A percentile compares a stretch with the other conserved stretches of the same genome.
These are phyloP conservation scores for crab-eating macaque (Macaca fascicularis) DNA, from an alignment of 2,113 vertebrate genomes.

Conservation along the genomic window T2T-MFA8v1.1 NC_088385.1:111439001-111439500, in stretches of 20 bases:
- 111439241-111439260: neutral
- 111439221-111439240: neutral
- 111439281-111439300: neutral
- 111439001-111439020: neutral
- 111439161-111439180: accelerated
- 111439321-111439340: neutral
- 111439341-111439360: neutral
- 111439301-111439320: neutral
- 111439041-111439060: neutral
- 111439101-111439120: neutral
- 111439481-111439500: neutral
- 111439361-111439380: neutral
- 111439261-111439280: neutral
- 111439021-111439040: neutral
- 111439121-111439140: neutral
- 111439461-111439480: neutral
- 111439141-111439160: neutral
- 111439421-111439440: neutral
- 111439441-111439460: neutral
- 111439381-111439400: neutral
- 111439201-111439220: neutral
- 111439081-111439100: neutral
- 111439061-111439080: neutral
- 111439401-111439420: neutral
- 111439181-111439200: neutral